Conservation (phyloP, 2,888 invertebrate species). For the Octonoba sinensis region DNA sequence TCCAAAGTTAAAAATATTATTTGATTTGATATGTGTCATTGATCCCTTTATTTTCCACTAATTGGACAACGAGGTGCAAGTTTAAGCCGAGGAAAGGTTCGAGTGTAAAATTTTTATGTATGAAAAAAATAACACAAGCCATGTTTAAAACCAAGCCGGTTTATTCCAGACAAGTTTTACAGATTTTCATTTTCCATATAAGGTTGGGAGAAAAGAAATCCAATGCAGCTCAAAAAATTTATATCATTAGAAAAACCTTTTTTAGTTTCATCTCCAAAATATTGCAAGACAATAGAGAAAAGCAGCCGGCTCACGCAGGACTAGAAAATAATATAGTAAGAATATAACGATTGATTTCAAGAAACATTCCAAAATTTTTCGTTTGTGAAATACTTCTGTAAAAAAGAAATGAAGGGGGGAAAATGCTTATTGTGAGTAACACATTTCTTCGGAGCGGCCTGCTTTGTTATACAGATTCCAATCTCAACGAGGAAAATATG, state of each 20-base stretch:
- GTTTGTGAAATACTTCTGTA: too few species aligned
- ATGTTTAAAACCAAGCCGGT: slow-evolving; percentile 58
- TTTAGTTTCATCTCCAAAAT: slow-evolving; percentile 41
- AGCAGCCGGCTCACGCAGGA: slow-evolving; percentile 52
- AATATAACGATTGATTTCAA: slow-evolving; percentile 51
- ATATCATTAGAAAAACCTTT: slow-evolving; percentile 56
- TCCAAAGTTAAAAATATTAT: too few species aligned
- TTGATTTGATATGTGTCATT: too few species aligned
- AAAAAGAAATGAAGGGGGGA: slow-evolving; percentile 35
- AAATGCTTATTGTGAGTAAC: slow-evolving; percentile 20
- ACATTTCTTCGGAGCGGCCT: slow-evolving; percentile 7
- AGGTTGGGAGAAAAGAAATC: slow-evolving; percentile 54
- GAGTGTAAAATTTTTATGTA: too few species aligned
- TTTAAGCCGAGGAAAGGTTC: too few species aligned
- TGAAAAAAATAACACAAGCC: neutral
- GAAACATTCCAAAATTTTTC: slow-evolving; percentile 42
- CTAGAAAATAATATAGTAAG: slow-evolving; percentile 53
- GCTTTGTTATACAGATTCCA: too few species aligned
- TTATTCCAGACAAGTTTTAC: slow-evolving; percentile 64
- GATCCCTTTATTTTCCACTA: too few species aligned
- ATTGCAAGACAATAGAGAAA: slow-evolving; percentile 57
- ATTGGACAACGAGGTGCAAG: too few species aligned
- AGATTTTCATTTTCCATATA: slow-evolving; percentile 54
- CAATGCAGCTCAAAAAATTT: slow-evolving; percentile 58
- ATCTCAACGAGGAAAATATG: too few species aligned